Evolutionary conservation across 2,888 invertebrate genomes (phyloP), one percentile per base, ranked within the genome.

Genomic region (Abrostola tripartita): DNA sequence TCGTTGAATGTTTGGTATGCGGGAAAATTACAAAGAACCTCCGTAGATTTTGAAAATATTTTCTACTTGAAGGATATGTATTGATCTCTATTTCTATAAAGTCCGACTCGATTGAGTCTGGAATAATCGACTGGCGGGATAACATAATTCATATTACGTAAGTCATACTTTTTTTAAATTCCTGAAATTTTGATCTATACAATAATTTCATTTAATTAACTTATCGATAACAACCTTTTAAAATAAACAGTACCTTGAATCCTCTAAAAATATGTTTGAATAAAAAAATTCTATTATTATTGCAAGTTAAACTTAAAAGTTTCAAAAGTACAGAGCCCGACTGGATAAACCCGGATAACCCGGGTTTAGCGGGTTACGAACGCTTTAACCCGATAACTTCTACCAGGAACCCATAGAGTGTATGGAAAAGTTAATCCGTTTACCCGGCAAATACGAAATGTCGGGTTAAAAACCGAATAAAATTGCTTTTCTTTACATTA

Each of bases 311-410:
- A 12, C 35, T 37, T 24, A 11, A 35, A 41, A n/a, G 11, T 0
- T 40, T 14, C 6, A 2, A n/a, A n/a, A 24, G 12, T n/a, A 5
- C 41, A 52, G 58, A 53, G 12, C 37, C 5, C n/a, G 4, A 49
- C 62, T 24, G 64, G 72, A 67, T 69, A 71, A 75, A 76, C 82
- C 84, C 86, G 88, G 90, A 89, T 90, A 88, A 92, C 79, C 88
- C 89, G 86, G 90, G 85, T 84, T 91, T 84, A 88, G 85, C 80
- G 84, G 80, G 87, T 85, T 91, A 91, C 91, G 89, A 89, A 89
- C 86, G 94, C 90, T 92, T 93, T 90, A 91, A 90, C 89, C 90
- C 88, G 90, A 86, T 88, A 87, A 84, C 84, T 81, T 79, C 62
- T 88, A 94, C 92, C 79, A 93, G 91, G 93, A 70, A n/a, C 67